These are phyloP conservation scores for Euwallacea fornicatus DNA, from an alignment of 1,140 invertebrate species.

Conservation along the genomic window DNA sequence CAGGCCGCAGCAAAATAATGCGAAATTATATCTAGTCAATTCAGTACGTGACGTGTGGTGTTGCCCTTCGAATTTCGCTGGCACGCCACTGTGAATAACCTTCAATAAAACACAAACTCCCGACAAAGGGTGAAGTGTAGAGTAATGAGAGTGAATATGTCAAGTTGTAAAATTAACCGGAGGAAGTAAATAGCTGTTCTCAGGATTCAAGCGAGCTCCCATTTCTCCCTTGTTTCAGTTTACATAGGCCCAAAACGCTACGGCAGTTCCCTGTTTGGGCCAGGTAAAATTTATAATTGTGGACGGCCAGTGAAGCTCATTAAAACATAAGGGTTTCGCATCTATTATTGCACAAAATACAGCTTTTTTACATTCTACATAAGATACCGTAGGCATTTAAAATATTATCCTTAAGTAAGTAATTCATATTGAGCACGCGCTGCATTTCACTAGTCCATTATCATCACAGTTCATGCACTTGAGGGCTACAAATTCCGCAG, in stretches of 20 bases:
- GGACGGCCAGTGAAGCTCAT: background rate
- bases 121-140: conserved; percentile 46
- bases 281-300: conserved; percentile 5
- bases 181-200: conserved; percentile 48
- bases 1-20: too few species aligned
- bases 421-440: conserved; percentile 62
- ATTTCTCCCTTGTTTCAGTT: conserved; percentile 1
- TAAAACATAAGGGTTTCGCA: background rate
- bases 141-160: conserved; percentile 53
- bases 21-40: too few species aligned
- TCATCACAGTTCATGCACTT: conserved; percentile 97
- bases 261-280: background rate
- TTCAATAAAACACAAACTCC: conserved; percentile 1
- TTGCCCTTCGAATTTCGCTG: too few species aligned
- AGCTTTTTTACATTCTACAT: too few species aligned
- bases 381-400: too few species aligned
- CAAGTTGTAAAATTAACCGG: conserved; percentile 48
- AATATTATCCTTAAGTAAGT: too few species aligned
- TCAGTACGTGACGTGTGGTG: too few species aligned
- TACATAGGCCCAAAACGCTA: background rate
- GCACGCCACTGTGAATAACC: background rate
- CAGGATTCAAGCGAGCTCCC: background rate
- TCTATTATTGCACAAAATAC: too few species aligned
- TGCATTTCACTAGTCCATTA: conserved; percentile 86
- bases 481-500: conserved; percentile 89